Percentiles rank a stretch among this genome's conserved stretches.
Conservation (phyloP, 2,113 vertebrate species). For the Tor tambroides region DNA sequence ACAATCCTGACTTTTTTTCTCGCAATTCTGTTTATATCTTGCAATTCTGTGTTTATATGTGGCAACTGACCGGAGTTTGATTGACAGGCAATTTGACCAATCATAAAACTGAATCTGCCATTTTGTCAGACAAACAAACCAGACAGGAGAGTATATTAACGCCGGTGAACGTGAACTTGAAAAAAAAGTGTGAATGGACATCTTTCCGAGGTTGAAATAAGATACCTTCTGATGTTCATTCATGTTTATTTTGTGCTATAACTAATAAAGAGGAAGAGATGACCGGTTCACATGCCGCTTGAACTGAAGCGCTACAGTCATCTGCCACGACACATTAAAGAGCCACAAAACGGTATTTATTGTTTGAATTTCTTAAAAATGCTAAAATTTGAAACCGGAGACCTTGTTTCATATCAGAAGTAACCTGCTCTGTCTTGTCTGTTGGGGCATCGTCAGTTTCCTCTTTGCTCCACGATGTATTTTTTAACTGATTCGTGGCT, state of each 20-base stretch:
- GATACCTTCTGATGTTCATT: neutral
- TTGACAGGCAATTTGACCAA: no score
- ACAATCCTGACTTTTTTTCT: neutral
- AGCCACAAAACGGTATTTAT: no score
- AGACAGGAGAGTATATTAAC: no score
- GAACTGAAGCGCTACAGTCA: neutral
- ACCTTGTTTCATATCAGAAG: neutral
- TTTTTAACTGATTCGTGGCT: neutral
- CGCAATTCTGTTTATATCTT: no score
- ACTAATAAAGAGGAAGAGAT: neutral
- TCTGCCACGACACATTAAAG: neutral
- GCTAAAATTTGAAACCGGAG: neutral
- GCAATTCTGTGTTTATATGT: no score
- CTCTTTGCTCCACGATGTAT: no score
- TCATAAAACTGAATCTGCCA: no score
- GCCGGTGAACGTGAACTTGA: no score
- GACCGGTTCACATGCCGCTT: neutral
- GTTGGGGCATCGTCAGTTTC: neutral
- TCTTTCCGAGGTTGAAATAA: neutral
- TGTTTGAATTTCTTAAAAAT: neutral
- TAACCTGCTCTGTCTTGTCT: neutral
- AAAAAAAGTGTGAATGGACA: no score
- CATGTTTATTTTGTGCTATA: neutral
- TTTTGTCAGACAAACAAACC: no score
- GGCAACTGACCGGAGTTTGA: no score